A percentile compares a stretch with the other conserved stretches of the same genome.
phyloP scores from a whole-genome alignment of 1,140 invertebrate genomes.

The Trichonephila inaurata region DNA sequence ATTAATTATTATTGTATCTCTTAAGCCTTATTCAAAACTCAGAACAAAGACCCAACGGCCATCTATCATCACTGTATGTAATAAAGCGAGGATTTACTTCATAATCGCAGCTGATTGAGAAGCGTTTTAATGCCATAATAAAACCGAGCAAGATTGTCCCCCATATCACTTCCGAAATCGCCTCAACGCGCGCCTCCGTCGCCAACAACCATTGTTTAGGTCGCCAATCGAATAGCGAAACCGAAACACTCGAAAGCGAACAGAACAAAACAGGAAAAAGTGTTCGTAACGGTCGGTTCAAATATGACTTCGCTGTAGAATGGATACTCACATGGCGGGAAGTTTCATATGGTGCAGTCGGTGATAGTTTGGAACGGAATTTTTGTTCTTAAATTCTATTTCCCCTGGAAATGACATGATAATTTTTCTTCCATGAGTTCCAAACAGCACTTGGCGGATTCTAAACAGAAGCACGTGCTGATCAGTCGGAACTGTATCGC shows the following conservation, averaged over 20 bases:
- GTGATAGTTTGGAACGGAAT: neutral
- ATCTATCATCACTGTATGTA: neutral
- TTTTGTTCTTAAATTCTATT: neutral
- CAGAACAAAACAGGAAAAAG: neutral
- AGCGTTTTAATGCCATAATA: neutral
- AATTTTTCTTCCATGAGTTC: conserved; percentile 36
- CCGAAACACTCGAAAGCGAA: conserved; percentile 15
- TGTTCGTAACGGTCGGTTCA: too few species aligned
- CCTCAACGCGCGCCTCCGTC: neutral
- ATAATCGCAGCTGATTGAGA: neutral
- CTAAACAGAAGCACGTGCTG: conserved; percentile 28
- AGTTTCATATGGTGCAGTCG: neutral
- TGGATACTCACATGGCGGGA: neutral
- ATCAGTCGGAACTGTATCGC: conserved; percentile 29
- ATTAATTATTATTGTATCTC: neutral
- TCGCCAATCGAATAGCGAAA: conserved; percentile 29
- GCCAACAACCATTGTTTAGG: neutral
- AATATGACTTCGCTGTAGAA: too few species aligned
- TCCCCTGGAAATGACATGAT: neutral
- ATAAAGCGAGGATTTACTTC: neutral
- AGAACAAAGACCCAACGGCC: neutral
- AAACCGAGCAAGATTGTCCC: too few species aligned
- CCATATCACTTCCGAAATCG: neutral
- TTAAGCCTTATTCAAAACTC: too few species aligned
- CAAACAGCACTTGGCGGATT: neutral